Base-by-base conservation (phyloP, 1,140 invertebrate species). In the Trichoplusia ni region DNA sequence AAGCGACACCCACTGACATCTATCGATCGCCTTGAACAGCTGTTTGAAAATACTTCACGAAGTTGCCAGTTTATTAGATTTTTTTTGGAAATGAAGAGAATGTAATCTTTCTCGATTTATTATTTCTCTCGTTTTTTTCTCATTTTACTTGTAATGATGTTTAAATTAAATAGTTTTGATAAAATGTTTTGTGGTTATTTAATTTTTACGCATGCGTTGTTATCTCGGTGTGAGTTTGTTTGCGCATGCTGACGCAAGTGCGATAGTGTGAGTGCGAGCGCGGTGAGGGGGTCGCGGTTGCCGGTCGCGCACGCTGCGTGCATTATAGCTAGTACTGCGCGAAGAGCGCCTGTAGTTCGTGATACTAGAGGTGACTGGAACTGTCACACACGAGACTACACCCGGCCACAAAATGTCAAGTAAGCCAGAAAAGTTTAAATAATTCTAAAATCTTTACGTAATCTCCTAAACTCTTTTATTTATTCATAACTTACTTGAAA, bases 1-100 rank as follows among this genome's bases (percentile, higher is more conserved):
- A 90, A 89, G 84, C 77, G 81, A 84, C 80, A 79, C 73, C 73
- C 82, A 87, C 86, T 81, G 87, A 90, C 87, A 89, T 90, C 87
- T 90, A 90, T 90, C 84, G 87, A 90, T 89, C 87, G 79, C 38
- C 23, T 9, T 23, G 54, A 77, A 83, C 83, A 90, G 86, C 83
- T 88, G 86, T 73, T 82, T n/a, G 29, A 60, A 19, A 38, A 7
- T n/a, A 2, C 16, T 9, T 46, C 7, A 3, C 27, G 4, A 67
- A 54, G 82, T 84, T 88, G 87, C 87, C 79, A 81, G 64, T 21
- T 5, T 64, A 13, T 29, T 16, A 53, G 8, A 11, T 21, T 35
- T 4, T 37, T 11, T 23, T 13, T 25, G 2, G 6, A 9, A 23
- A 54, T 38, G 13, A 1, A 11, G 5, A 7, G 8, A 33, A 9